Base-by-base conservation (phyloP, 2,113 vertebrate genomes). In the Acanthochromis polyacanthus region DNA sequence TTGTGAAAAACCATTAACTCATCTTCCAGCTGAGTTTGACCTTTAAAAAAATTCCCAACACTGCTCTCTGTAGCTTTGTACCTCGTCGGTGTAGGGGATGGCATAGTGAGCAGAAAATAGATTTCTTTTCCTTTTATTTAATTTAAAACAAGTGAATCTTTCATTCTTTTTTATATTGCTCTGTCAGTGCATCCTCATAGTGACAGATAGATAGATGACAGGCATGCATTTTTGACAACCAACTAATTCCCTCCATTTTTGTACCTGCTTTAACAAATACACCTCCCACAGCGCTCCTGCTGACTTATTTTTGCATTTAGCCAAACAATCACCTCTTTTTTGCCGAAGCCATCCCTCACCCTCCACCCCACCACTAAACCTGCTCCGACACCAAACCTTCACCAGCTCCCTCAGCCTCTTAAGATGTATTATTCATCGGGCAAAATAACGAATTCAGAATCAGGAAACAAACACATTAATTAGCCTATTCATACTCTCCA, bases 391-490 rank as follows among this genome's bases (percentile, higher is more conserved):
- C 22, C 46, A 76, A 36, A 71, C 23, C 40, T 59, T 70, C 71
- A 67, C 20, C 58, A 58, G 50, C 66, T 19, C 19, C 23, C 55
- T 76, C 67, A 74, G 56, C 61, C 59, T 69, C 77, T 79, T 81
- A 14, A 59, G 25, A 87, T 79, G 36, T 53, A 73, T 84, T 56
- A 90, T 88, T 89, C 78, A 89, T 55, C 10, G 15, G n/a, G 63
- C 6, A 55, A 69, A 48, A 77, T 81, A 61, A 89, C 78, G 71
- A 75, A 75, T 87, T 81, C 76, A 71, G 50, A 85, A 72, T 15
- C 57, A 71, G 60, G 56, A 91, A 84, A 90, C 76, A 71, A 85
- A 88, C 76, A 73, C 65, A 71, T 81, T 87, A 74, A 89, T 91
- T 82, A 87, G 45, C 70, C 67, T 68, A 43, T 79, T 85, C 67